Conservation (phyloP, 1,140 invertebrate genomes). For the Oedothorax gibbosus region DNA sequence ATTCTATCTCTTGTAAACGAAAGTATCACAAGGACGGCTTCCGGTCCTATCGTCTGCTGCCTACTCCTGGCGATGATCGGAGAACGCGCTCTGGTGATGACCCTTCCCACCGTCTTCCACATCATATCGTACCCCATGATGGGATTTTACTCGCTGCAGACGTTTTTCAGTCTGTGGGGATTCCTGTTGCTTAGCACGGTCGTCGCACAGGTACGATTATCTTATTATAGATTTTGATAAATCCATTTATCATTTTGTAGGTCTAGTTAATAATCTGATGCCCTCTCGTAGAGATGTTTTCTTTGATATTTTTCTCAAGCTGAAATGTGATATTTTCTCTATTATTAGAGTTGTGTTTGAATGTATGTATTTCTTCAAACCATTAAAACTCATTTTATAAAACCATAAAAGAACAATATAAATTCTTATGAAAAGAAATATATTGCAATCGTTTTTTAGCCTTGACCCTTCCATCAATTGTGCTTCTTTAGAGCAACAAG, state of each 20-base stretch:
- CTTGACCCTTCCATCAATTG: too few species aligned
- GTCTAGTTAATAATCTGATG: neutral
- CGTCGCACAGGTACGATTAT: slow-evolving; percentile 76
- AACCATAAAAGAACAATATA: too few species aligned
- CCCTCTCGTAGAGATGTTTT: too few species aligned
- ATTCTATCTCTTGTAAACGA: slow-evolving; percentile 74
- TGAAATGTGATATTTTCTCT: neutral
- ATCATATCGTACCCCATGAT: slow-evolving; percentile 84
- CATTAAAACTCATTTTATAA: neutral
- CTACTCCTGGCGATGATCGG: slow-evolving; percentile 87
- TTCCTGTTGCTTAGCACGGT: slow-evolving; percentile 82
- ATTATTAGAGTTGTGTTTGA: neutral
- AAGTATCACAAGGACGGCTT: slow-evolving; percentile 86
- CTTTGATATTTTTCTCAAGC: neutral
- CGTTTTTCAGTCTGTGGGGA: slow-evolving; percentile 78
- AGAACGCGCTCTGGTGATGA: slow-evolving; percentile 82
- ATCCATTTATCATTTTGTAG: neutral
- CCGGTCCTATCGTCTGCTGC: slow-evolving; percentile 84
- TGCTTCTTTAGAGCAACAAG: too few species aligned
- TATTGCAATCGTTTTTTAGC: too few species aligned
- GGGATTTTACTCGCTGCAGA: slow-evolving; percentile 72
- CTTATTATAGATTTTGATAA: neutral
- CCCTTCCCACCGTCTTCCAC: slow-evolving; percentile 83
- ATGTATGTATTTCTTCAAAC: neutral
- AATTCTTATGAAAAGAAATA: too few species aligned